Evolutionary conservation across 2,888 invertebrate genomes (phyloP), one percentile per base, ranked within the genome.

Genomic region (Lochmaea crataegi): DNA sequence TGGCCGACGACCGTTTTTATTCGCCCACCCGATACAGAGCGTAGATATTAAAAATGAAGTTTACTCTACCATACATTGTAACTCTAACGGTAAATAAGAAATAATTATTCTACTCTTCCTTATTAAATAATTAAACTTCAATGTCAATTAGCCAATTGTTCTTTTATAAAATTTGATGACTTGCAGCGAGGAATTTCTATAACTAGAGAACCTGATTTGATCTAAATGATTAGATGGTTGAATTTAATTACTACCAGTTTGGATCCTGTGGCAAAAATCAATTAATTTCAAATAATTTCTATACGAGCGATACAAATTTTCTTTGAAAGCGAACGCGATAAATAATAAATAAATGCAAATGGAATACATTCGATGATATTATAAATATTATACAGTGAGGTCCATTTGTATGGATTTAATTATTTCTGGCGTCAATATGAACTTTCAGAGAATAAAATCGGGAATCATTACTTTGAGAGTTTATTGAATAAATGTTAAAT

Each of bases 221-320:
- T 65, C 65, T 53, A 65, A 65, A 65, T 65, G 65, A 53, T 51
- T 65, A 65, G 65, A 65, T 53, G 32, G 32, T 51, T 16, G 12
- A 51, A 53, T 45, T 65, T 65, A 65, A 65, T 65, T 65, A 38
- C 65, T 65, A 51, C 53, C 65, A 65, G 48, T 48, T 65, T 53
- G 14, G 38, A 65, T 53, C 51, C 26, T 26, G n/a, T 65, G 65
- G 45, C 42, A 32, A 65, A 53, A 65, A 65, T 65, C 32, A 65
- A 65, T 65, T 65, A 41, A 65, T 65, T 65, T 12, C 18, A 26
- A 48, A 51, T 48, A 64, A 64, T 45, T 64, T 64, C 26, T 45
- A 32, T 64, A 16, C 16, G 18, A 48, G 48, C 64, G 64, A 38
- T 60, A 60, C 38, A 38, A 60, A n/a, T 60, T 26, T 60, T 14